Evolutionary conservation across 2,797 vertebrate genomes (phyloP), one percentile per base, ranked within the genome.

Genomic region (Sphenodon punctatus): DNA sequence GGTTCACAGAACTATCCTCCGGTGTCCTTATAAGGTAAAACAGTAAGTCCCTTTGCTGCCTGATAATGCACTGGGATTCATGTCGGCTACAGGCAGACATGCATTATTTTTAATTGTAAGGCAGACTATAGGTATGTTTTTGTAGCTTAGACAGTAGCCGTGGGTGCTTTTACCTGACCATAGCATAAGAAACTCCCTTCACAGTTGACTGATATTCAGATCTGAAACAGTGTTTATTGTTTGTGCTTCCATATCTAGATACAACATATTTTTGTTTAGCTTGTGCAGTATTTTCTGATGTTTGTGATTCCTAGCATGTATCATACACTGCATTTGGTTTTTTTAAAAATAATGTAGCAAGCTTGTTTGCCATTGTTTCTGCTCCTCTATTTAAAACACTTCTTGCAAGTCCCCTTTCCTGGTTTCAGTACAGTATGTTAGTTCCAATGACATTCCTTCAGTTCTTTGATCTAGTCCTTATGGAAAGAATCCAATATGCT

Each of bases 21-120:
- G 90, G 94, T 92, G 91, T 38, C 97, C 96, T 96, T 97, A 95
- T 96, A 96, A 92, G 96, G 97, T 93, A 95, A 96, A 95, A 67
- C 60, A 75, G 55, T 88, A 87, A 87, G 76, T 41, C 22, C 53
- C 67, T 91, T 82, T 46, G 38, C 77, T 90, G 92, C 82, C 82
- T 90, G 0, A 1, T 82, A 60, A 77, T 74, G 48, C 0, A 1
- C 7, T 0, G 42, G 85, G 78, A 86, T 75, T 91, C 73, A 16
- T 36, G 67, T 91, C 87, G 92, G 74, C 83, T 46, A 7, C 22
- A 83, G 85, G 75, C 74, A 86, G n/a, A 81, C 58, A 17, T 4
- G 0, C n/a, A 41, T 46, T 64, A 25, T 56, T 71, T 66, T 80
- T 10, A 68, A 82, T 63, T 90, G 58, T 64, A n/a, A n/a, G n/a